Evolutionary conservation across 2,888 invertebrate genomes (phyloP), one percentile per base, ranked within the genome.

Genomic region (Aphidius colemani): DNA sequence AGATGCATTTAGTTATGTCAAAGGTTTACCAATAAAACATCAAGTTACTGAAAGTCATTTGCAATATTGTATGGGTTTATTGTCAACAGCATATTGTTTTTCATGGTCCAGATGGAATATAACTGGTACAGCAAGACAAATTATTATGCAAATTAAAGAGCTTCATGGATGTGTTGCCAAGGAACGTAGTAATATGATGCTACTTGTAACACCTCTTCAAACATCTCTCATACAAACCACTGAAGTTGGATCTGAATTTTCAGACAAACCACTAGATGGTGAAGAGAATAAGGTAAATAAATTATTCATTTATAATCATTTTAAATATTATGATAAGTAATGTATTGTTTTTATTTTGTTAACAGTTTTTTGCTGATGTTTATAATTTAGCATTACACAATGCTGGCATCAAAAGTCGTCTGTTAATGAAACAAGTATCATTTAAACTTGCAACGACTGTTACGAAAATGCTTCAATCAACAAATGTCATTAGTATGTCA

Each of bases 91-190:
- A 9, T 92, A 91, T 76, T 90, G 90, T 78, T 94, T 94, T 73
- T 88, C 91, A 40, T 95, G 93, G 92, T 92, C 91, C 64, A 86
- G 90, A 79, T 92, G 89, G 89, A 89, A 89, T 73, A 81, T 86
- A 0, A 77, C 85, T 57, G 86, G 87, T 1, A 85, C 70, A 10
- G 74, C 73, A 3, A 70, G 81, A 30, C 76, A 86, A 53, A 86
- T 91, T 18, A 85, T 92, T 0, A 82, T 91, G 78, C 92, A 92
- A 76, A 82, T 89, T 70, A 84, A 90, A 63, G 90, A 91, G 76
- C 85, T 80, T 6, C 81, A 86, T 9, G 85, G 83, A 13, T 88
- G 86, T 76, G 84, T 82, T 67, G 88, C 85, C 63, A 81, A 86
- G 75, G 83, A 85, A 83, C 79, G 76, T 65, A 78, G 82, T 45